phyloP scores from a whole-genome alignment of 2,888 invertebrate genomes.

The Spilosoma lubricipeda region DNA sequence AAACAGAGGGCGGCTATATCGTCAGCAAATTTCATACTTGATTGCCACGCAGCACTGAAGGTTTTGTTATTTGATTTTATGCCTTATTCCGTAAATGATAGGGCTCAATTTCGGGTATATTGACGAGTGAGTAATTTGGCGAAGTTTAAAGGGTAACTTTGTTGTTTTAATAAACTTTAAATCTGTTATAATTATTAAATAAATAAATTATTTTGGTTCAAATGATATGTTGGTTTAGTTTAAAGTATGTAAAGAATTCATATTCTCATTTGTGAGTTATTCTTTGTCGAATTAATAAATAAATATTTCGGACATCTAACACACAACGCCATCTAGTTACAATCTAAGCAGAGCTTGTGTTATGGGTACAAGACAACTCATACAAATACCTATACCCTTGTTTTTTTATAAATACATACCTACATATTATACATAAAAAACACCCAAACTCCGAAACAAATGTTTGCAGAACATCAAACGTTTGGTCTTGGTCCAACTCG shows the following conservation, averaged over 20 bases:
- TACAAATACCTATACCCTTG: too few relatives aligned
- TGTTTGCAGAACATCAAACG: too few relatives aligned
- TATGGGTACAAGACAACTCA: too few relatives aligned
- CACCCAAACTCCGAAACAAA: too few relatives aligned
- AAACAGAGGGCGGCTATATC: conserved; percentile 72
- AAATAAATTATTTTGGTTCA: conserved; percentile 44
- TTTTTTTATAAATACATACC: too few relatives aligned
- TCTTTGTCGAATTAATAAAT: background rate
- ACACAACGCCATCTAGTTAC: too few relatives aligned
- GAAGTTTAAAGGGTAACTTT: conserved; percentile 35
- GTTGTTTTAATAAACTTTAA: conserved; percentile 65
- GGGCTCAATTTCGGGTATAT: background rate
- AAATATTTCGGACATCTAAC: too few relatives aligned
- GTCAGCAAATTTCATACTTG: conserved; percentile 41
- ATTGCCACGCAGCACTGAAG: conserved; percentile 22
- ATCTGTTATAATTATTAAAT: conserved; percentile 56
- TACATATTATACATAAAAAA: too few relatives aligned
- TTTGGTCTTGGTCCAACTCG: too few relatives aligned
- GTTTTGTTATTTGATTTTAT: conserved; percentile 21
- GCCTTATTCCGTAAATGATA: background rate
- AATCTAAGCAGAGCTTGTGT: too few relatives aligned
- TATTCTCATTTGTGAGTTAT: background rate
- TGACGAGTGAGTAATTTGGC: conserved; percentile 19
- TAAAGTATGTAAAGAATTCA: conserved; percentile 37
- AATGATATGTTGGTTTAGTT: conserved; percentile 49